Evolutionary conservation across 2,113 vertebrate genomes (phyloP), one percentile per base, ranked within the genome.

Genomic region (Mixornis gularis): DNA sequence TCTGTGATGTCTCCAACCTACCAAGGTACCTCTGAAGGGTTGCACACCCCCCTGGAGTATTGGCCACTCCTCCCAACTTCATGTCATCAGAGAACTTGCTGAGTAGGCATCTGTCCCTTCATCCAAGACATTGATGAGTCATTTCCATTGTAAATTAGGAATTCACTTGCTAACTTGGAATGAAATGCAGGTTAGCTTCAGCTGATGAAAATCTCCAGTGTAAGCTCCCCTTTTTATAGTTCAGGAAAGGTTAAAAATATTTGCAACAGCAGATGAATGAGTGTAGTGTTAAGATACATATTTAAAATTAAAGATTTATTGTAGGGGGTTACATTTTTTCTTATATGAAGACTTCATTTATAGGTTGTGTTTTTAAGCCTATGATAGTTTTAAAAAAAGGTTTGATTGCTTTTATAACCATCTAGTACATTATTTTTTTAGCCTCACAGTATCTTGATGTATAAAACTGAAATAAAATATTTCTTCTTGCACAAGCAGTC

Each of bases 301-400:
- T 58, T 58, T 53, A n/a, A 89, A 81, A 63, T 46, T 36, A 53
- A 78, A 25, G 1, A 7, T 36, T 77, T 60, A 49, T 38, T 5
- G 6, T 70, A 29, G 6, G 3, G 9, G 9, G 62, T 7, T 53
- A 4, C 12, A 3, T 11, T 48, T 32, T 59, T 30, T 46, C 30
- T 22, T 7, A n/a, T 29, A 36, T 30, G 8, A 72, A 52, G 6
- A 30, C 5, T 58, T 34, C 0, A 0, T 51, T 51, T 12, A 65
- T 62, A 40, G 2, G 5, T 13, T 77, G 4, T 52, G 38, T 56
- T 80, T 80, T 60, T n/a, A 78, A 83, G 36, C 0, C 1, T 48
- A 24, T 21, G 17, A 40, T 9, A 40, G 21, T 80, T 52, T 70
- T 12, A 40, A 66, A 84, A 78, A 13, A 4, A n/a, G 1, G 5